These are phyloP conservation scores for Dissostichus mawsoni DNA, from an alignment of 2,113 vertebrate species.

Conservation along the genomic window DNA sequence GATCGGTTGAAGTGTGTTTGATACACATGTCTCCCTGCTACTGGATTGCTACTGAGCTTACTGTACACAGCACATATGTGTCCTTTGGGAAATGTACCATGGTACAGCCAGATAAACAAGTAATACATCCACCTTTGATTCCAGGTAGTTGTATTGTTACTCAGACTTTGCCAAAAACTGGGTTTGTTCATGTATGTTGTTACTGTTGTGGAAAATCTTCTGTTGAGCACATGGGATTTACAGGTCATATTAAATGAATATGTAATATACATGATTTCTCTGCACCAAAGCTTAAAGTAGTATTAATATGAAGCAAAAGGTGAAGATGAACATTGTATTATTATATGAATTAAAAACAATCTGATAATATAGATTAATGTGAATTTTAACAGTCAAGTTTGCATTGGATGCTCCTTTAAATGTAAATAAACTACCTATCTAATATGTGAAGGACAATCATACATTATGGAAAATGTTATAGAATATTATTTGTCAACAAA, in stretches of 20 bases:
- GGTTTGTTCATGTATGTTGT: not conserved
- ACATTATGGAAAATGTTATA: not conserved
- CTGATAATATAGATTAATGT: not conserved
- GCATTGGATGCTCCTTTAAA: not conserved
- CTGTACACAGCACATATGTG: not conserved
- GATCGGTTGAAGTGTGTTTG: slow-evolving; percentile 28
- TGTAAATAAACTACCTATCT: not conserved
- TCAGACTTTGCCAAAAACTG: not conserved
- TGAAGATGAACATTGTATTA: no score
- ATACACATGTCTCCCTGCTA: slow-evolving; percentile 5
- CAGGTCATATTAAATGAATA: not conserved
- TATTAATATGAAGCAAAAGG: not conserved
- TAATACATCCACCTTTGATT: not conserved
- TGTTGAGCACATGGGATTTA: not conserved
- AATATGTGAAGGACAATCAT: not conserved
- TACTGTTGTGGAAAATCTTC: not conserved
- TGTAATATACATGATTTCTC: not conserved
- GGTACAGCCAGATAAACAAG: not conserved
- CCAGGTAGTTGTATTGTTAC: not conserved
- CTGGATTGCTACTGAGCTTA: not conserved
- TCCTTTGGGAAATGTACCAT: not conserved
- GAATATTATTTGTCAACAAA: slow-evolving; percentile 15
- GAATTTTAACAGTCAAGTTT: not conserved
- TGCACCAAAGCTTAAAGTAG: not conserved
- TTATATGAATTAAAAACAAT: not conserved